Evolutionary conservation across 2,113 vertebrate species (phyloP), one percentile per base, ranked within the genome.

Genomic region (Brachionichthys hirsutus): DNA sequence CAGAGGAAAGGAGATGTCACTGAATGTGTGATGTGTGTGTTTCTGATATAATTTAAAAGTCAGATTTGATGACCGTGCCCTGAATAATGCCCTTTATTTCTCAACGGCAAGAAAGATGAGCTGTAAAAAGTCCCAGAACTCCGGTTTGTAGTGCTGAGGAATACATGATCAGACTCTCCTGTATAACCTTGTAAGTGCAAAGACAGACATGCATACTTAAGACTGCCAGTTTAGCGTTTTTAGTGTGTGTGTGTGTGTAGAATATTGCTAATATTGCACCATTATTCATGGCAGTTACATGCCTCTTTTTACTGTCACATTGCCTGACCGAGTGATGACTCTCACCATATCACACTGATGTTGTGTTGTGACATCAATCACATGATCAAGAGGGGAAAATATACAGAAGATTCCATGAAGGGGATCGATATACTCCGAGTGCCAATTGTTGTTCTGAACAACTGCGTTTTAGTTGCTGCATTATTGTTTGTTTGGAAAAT

Each of bases 11-110:
- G 55, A 59, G 61, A 67, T 67, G 70, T 68, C 73, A 48, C 51
- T 17, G 68, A 74, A 75, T 85, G 78, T 51, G 67, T 73, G 79
- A 80, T 79, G 81, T 60, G 65, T 64, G 78, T 77, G 24, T 30
- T 30, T 83, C 72, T 69, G 80, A 41, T 63, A 78, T 71, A 68
- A 87, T 89, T 87, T 85, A 78, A 85, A 88, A 89, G 84, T 85
- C 77, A 68, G 81, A 87, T 87, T 82, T 63, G 64, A 88, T 70
- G 70, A 57, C 52, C 0, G 62, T 73, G 67, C 51, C 40, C 57
- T 61, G 75, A 84, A 85, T 79, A 82, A 80, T 51, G 35, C 24
- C 50, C 67, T 60, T 75, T 82, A 67, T 80, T 66, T 49, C 30
- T 47, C 45, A 54, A 62, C 54, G 66, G 15, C 58, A 62, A 65